Evolutionary conservation across 2,888 invertebrate species (phyloP), one percentile per base, ranked within the genome.

Genomic region (Pseudococcus jackbeardsleyi): DNA sequence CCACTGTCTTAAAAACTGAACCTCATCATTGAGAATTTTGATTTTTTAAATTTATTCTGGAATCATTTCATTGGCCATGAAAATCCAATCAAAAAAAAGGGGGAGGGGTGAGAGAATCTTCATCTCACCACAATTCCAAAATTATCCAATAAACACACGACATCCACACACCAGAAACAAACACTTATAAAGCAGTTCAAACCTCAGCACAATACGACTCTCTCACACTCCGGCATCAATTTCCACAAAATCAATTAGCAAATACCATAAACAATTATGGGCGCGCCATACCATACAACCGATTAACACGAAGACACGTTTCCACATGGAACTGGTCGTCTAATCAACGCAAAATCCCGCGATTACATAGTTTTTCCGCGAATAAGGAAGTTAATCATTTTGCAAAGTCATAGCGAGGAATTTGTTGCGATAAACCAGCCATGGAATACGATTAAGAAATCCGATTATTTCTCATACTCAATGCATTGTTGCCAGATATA

Each of bases 261-360:
- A 59, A 59, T 3, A 9, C 59, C 19, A 59, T 59, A 19, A 59
- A 59, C 5, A 59, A 59, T 59, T 59, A 59, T 59, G 59, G 59
- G 59, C 19, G 59, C 59, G 59, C 59, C 59, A 19, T n/a, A 5
- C 17, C 50, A 50, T 12, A 19, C 59, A 59, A 11, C 19, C 59
- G 9, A 59, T 59, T 19, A 59, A 59, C 59, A 59, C 59, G 59
- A 59, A 59, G 59, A 19, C 59, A 59, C 59, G 59, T 59, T 59
- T 19, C 9, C 59, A 19, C 19, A 59, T 59, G 19, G 6, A 59
- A 59, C 59, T 59, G 1, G 59, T 19, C 59, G 19, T 59, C 19
- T 59, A 19, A 59, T 59, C 59, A 19, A 19, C 19, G 11, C 59
- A 59, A 19, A 59, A 59, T 19, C 59, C 59, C 59, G 19, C 59